phyloP scores from a whole-genome alignment of 1,140 invertebrate species.

The Cotesia chilonis region DNA sequence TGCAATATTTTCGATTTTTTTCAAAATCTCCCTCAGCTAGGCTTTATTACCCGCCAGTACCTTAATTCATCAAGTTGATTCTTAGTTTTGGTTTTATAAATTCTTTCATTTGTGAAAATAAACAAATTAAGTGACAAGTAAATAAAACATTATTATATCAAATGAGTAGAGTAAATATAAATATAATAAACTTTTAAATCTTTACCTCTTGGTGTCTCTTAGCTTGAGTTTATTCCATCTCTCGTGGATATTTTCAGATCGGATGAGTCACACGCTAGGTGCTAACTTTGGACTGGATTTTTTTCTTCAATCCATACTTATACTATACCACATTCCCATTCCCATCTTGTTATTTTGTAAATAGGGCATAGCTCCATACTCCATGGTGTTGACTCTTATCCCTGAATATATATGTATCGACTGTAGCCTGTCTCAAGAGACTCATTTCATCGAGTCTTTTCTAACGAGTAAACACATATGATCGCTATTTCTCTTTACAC shows the following conservation, averaged over 20 bases:
- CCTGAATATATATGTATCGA: neutral
- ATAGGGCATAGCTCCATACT: neutral
- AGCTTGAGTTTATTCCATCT: neutral
- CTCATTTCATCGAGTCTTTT: slow-evolving; percentile 20
- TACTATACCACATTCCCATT: neutral
- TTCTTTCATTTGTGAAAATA: too few species aligned
- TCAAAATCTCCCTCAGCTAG: too few species aligned
- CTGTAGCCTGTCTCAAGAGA: slow-evolving; percentile 11
- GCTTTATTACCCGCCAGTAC: too few species aligned
- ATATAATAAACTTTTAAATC: neutral
- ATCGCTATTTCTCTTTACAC: slow-evolving; percentile 2
- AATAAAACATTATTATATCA: too few species aligned
- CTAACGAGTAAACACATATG: slow-evolving; percentile 17
- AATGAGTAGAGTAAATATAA: neutral
- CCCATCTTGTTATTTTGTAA: slow-evolving; percentile 3
- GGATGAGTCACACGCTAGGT: slow-evolving; percentile 14
- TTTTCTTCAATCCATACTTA: slow-evolving; percentile 10
- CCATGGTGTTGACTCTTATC: too few species aligned
- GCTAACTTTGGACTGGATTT: slow-evolving; percentile 28
- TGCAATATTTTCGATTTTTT: too few species aligned
- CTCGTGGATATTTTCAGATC: slow-evolving; percentile 19
- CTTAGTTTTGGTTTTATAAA: neutral
- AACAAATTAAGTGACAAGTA: too few species aligned
- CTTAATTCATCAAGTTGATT: neutral
- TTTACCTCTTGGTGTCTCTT: neutral